Percentiles rank a stretch among this genome's conserved stretches.
Conservation (phyloP, 2,888 invertebrate genomes). For the Margaritifera margaritifera region DNA sequence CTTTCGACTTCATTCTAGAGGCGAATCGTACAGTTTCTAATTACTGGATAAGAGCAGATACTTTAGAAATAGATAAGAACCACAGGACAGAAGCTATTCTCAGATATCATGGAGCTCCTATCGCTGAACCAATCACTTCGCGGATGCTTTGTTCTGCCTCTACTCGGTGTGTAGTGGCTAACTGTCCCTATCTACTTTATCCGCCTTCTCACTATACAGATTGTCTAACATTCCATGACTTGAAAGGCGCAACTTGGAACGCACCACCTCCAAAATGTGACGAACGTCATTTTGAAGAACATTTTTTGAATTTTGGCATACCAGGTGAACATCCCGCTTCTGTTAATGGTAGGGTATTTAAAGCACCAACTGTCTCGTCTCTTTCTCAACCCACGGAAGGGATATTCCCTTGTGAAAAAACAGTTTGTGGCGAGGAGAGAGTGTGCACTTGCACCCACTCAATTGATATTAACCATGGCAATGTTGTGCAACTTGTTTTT, state of each 20-base stretch:
- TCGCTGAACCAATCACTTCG: constrained; percentile 14
- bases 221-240: constrained; percentile 19
- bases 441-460: constrained; percentile 32
- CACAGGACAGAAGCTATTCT: constrained; percentile 26
- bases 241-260: constrained; percentile 2
- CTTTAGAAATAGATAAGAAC: constrained; percentile 15
- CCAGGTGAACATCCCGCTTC: constrained; percentile 17
- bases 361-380: constrained; percentile 11
- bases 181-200: constrained; percentile 29
- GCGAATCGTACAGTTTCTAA: constrained; percentile 26
- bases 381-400: constrained; percentile 15
- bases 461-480: constrained; percentile 17
- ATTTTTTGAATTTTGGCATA: constrained; percentile 33
- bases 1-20: constrained; percentile 39
- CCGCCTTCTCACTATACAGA: constrained; percentile 5
- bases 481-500: constrained; percentile 39
- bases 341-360: constrained; percentile 21
- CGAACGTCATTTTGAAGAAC: constrained; percentile 16
- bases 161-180: constrained; percentile 20
- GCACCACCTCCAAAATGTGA: background rate
- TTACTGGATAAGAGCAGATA: constrained; percentile 44
- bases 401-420: constrained; percentile 8
- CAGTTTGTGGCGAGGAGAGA: constrained; percentile 14
- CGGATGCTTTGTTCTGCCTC: constrained; percentile 10
- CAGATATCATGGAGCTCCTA: constrained; percentile 15